Conservation (phyloP, 1,140 invertebrate species). For the Ceratina australensis region DNA sequence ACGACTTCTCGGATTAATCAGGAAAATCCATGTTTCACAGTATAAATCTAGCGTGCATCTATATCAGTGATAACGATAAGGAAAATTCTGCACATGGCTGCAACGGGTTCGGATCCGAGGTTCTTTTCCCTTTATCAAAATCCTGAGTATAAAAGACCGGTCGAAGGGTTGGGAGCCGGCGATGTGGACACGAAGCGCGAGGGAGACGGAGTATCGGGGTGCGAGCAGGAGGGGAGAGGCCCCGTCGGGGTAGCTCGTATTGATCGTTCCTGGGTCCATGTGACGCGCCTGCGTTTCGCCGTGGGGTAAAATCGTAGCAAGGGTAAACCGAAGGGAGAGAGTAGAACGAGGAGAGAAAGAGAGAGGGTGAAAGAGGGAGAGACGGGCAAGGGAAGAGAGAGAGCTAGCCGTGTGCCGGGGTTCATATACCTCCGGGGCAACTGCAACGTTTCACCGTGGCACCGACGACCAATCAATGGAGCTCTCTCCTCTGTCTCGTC, state of each 20-base stretch:
- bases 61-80: no score
- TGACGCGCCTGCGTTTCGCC: slow-evolving; percentile 76
- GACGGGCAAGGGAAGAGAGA: slow-evolving; percentile 36
- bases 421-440: slow-evolving; percentile 77
- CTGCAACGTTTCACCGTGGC: slow-evolving; percentile 72
- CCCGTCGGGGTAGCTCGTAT: slow-evolving; percentile 67
- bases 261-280: slow-evolving; percentile 78
- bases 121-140: neutral
- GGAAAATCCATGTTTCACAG: no score
- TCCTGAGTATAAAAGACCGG: slow-evolving; percentile 56
- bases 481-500: slow-evolving; percentile 64
- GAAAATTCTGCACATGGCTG: no score
- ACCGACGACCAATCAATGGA: slow-evolving; percentile 77
- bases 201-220: slow-evolving; percentile 28
- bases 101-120: no score
- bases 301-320: slow-evolving; percentile 75
- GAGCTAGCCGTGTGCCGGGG: slow-evolving; percentile 70
- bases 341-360: slow-evolving; percentile 53
- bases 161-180: slow-evolving; percentile 22
- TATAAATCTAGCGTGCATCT: no score
- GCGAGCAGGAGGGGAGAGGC: slow-evolving; percentile 47
- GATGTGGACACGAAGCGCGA: slow-evolving; percentile 14
- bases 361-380: slow-evolving; percentile 64
- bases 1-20: no score
- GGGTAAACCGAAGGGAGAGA: slow-evolving; percentile 64